Evolutionary conservation across 2,797 vertebrate genomes (phyloP).

Genomic region (Pantherophis vulpinus): DNA sequence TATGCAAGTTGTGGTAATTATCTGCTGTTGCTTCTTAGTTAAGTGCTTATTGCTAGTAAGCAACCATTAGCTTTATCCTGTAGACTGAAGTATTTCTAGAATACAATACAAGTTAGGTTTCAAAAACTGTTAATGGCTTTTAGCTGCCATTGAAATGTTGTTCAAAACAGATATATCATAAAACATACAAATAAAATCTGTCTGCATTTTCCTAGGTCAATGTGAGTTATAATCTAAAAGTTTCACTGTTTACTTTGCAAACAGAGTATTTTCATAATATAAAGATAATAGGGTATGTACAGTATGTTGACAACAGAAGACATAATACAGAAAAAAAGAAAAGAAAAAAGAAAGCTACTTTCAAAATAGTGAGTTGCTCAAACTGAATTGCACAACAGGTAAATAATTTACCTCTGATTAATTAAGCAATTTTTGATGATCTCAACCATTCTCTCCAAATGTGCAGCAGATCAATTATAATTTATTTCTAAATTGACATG

Average conservation of each 20-base stretch:
- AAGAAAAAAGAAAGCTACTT: conserved; percentile 1
- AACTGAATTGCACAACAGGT: conserved; percentile 45
- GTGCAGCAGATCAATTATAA: conserved; percentile 43
- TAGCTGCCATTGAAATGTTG: background rate
- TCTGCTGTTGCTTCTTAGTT: background rate
- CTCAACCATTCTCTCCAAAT: conserved; percentile 35
- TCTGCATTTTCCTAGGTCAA: background rate
- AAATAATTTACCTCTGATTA: conserved; percentile 51
- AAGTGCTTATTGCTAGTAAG: background rate
- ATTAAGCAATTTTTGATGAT: conserved; percentile 36
- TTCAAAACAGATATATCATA: background rate
- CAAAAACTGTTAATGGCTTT: background rate
- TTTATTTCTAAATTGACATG: conserved; percentile 61
- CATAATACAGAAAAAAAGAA: background rate
- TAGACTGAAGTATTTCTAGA: background rate
- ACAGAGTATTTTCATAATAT: background rate
- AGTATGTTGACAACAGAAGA: background rate
- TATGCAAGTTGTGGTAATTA: background rate
- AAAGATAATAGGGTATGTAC: background rate
- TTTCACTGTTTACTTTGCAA: background rate
- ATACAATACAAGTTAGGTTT: background rate
- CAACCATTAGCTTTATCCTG: background rate
- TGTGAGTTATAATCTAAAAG: background rate
- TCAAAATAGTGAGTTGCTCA: conserved; percentile 12
- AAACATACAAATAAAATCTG: background rate